Conservation (phyloP, 2,113 vertebrate species). For the Rhineura floridana region DNA sequence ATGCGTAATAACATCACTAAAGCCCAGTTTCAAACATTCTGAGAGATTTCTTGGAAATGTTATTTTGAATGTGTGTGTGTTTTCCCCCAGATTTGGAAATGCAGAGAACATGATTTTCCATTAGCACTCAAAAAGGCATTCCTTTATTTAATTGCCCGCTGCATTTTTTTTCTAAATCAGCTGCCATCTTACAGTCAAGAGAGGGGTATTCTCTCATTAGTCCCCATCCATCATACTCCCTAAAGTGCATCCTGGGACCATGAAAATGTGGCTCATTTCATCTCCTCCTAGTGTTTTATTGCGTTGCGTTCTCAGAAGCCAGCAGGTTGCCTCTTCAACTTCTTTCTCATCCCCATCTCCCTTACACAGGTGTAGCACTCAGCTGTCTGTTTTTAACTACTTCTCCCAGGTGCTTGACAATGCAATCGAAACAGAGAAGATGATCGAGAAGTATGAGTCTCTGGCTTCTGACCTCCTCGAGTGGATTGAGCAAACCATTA, state of each 20-base stretch:
- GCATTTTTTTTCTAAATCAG: background rate
- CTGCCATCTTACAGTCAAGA: accelerated
- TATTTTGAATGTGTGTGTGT: background rate
- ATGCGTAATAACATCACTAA: background rate
- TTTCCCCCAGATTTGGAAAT: constrained; percentile 14
- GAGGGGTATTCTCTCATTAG: background rate
- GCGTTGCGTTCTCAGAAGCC: background rate
- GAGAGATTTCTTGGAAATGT: background rate
- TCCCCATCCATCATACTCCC: background rate
- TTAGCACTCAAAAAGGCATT: background rate
- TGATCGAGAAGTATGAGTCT: constrained; percentile 96
- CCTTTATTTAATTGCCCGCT: constrained; percentile 8
- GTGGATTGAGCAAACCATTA: constrained; percentile 98
- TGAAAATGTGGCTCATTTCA: constrained; percentile 12
- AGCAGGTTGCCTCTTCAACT: background rate
- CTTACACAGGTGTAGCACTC: background rate
- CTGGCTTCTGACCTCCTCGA: constrained; percentile 95
- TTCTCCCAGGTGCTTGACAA: constrained; percentile 89
- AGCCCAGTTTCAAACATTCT: background rate
- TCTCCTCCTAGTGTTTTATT: background rate
- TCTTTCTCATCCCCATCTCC: background rate
- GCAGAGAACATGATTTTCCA: background rate
- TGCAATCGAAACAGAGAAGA: constrained; percentile 96
- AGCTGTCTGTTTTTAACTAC: constrained; percentile 21
- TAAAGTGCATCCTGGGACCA: background rate